Percentiles rank a stretch among this genome's conserved stretches.
Conservation (phyloP, 1,140 invertebrate genomes). For the Epicauta chinensis region DNA sequence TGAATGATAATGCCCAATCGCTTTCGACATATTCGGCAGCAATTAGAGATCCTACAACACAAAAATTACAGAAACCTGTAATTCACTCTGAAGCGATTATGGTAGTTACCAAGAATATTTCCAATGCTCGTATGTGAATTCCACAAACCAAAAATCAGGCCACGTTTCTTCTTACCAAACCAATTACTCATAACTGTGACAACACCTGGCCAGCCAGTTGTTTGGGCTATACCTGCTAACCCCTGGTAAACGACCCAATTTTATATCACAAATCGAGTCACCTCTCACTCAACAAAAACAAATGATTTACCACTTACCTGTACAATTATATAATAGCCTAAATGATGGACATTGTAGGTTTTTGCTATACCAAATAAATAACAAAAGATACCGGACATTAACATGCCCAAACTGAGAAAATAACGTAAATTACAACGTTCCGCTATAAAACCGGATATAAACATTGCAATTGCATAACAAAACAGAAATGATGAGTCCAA, state of each 20-base stretch:
- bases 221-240: constrained; percentile 78
- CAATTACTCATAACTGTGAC: constrained; percentile 91
- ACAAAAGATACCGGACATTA: constrained; percentile 79
- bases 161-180: constrained; percentile 88
- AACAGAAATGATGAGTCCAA: constrained; percentile 92
- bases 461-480: constrained; percentile 91
- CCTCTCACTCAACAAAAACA: neutral
- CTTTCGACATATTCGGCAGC: constrained; percentile 77
- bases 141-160: constrained; percentile 93
- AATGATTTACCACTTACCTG: constrained; percentile 57
- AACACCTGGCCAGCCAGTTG: constrained; percentile 87
- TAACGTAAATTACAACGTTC: constrained; percentile 87
- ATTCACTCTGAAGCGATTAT: neutral
- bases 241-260: neutral
- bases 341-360: constrained; percentile 73
- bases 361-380: constrained; percentile 87
- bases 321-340: constrained; percentile 80
- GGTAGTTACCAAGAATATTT: constrained; percentile 74
- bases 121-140: constrained; percentile 95
- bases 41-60: constrained; percentile 56
- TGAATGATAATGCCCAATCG: constrained; percentile 89
- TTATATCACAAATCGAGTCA: neutral
- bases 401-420: constrained; percentile 86
- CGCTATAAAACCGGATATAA: constrained; percentile 81
- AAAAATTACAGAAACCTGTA: constrained; percentile 1